phyloP scores from a whole-genome alignment of 2,888 invertebrate species.

The Pecten maximus region DNA sequence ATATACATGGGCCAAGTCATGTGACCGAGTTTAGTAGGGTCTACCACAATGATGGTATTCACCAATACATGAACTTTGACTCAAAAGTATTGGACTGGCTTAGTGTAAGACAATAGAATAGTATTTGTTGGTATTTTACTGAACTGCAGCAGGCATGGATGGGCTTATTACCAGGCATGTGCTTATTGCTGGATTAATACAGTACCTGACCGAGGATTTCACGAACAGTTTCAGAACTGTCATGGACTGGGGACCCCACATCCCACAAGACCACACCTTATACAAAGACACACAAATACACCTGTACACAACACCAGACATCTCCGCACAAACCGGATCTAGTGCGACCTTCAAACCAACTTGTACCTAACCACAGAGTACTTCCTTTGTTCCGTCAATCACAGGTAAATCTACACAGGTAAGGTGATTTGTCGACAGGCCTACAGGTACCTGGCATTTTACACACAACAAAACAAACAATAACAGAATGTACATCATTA shows the following conservation, averaged over 20 bases:
- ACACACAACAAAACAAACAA: neutral
- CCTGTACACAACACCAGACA: neutral
- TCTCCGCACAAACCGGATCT: conserved; percentile 30
- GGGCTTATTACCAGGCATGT: no score
- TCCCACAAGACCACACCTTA: neutral
- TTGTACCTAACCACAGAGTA: neutral
- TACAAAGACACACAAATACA: neutral
- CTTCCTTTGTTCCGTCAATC: conserved; percentile 4
- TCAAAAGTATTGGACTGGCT: no score
- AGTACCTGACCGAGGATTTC: no score
- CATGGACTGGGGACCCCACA: neutral
- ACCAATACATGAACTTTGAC: no score
- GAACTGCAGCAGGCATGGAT: no score
- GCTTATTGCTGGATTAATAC: no score
- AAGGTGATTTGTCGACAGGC: neutral
- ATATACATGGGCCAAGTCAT: no score
- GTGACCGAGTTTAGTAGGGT: no score
- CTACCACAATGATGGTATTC: no score
- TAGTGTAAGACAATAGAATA: no score
- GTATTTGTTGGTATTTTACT: no score
- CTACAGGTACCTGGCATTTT: neutral
- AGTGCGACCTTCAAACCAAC: neutral
- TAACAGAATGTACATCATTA: neutral
- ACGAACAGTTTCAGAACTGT: no score
- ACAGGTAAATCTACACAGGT: conserved; percentile 1